Percentiles rank a stretch among this genome's conserved stretches.
These are phyloP conservation scores for Phoeniculus purpureus DNA, from an alignment of 2,797 vertebrate genomes.

Conservation along the genomic window DNA sequence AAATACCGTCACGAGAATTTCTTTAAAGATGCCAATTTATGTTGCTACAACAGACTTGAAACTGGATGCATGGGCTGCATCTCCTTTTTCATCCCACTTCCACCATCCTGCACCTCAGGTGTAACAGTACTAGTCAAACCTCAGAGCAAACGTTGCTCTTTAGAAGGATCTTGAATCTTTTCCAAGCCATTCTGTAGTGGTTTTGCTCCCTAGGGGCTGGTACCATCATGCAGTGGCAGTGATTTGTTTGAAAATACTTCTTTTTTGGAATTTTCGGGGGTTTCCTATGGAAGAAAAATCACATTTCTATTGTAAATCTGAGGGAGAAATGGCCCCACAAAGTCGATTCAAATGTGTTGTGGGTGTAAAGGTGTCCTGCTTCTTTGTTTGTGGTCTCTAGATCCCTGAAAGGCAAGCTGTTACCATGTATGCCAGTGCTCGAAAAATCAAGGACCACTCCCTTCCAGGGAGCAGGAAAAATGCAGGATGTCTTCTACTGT, in stretches of 20 bases:
- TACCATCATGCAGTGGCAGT: not conserved
- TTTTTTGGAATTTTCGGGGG: not conserved
- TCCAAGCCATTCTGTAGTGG: not conserved
- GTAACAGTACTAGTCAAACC: not conserved
- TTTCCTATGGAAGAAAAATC: not conserved
- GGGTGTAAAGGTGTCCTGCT: not conserved
- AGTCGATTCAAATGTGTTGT: not conserved
- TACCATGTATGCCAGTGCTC: not conserved
- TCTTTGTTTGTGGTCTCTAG: not conserved
- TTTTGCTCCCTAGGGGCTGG: not conserved
- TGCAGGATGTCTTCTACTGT: not conserved
- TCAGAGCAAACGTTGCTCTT: not conserved
- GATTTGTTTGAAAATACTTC: not conserved
- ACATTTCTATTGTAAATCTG: not conserved
- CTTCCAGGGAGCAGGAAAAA: not conserved
- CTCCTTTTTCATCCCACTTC: not conserved
- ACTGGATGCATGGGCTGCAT: not conserved
- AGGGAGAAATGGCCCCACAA: not conserved
- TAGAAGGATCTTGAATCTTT: not conserved
- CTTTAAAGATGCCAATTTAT: not conserved
- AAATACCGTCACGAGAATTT: not conserved
- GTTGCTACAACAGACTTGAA: not conserved
- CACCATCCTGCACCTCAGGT: not conserved
- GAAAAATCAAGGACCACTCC: slow-evolving; percentile 12
- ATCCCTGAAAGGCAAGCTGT: not conserved